Base-by-base conservation (phyloP, 2,113 vertebrate species). In the Cyprinus carpio region DNA sequence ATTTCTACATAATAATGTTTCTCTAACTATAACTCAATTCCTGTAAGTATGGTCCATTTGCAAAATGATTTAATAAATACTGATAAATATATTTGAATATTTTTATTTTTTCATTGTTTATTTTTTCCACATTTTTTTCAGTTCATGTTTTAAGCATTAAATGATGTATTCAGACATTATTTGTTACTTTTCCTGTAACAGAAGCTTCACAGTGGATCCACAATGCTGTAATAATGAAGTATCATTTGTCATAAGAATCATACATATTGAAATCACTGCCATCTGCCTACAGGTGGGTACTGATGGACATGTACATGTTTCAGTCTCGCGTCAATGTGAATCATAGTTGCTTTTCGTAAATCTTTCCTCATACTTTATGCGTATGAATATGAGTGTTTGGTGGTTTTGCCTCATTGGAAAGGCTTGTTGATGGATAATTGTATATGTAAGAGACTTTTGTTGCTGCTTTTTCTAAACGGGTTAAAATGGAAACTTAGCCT, bases 401-500 rank as follows among this genome's bases (percentile, higher is more conserved):
- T 74, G 71, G n/a, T 81, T 56, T 71, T n/a, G 40, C 80, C 80
- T 69, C 43, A 56, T 92, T 95, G 93, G n/a, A 94, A 94, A 94
- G 94, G 94, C 92, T 91, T 95, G 93, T 95, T 94, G 95, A 94
- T 95, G 94, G 95, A 82, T 20, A 76, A n/a, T 95, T 95, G 93
- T 93, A 93, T 90, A 92, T 96, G 95, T 95, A 95, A 95, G 94
- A 94, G 95, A 92, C 94, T 96, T 88, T 95, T n/a, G n/a, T 95
- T 94, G 94, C 95, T 93, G 92, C 93, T 94, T 96, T 96, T 96
- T 96, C 95, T 89, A 87, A 85, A 96, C n/a, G n/a, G n/a, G 95
- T 95, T 95, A 96, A 96, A 95, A n/a, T n/a, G n/a, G 93, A 89
- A 93, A 96, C 95, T 96, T 96, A 94, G 94, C n/a, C n/a, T 92